Evolutionary conservation across 2,797 vertebrate genomes (phyloP).

Genomic region (Girardinus metallicus): DNA sequence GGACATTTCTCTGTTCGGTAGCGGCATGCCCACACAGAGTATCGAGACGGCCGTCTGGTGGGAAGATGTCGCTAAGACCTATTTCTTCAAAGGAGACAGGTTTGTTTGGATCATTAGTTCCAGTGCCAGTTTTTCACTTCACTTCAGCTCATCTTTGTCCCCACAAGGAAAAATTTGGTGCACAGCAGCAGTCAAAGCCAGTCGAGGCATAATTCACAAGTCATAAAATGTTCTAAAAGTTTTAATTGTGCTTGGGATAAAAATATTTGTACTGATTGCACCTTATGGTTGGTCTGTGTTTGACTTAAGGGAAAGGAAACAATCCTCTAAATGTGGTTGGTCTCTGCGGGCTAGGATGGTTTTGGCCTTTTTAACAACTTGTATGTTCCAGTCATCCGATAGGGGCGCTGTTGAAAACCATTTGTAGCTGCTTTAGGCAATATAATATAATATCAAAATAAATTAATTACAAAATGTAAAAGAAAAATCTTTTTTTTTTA

Average conservation of each 20-base stretch:
- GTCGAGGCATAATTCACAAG: background rate
- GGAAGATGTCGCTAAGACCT: slow-evolving; percentile 98
- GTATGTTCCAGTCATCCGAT: background rate
- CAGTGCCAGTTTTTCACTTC: background rate
- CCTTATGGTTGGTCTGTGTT: background rate
- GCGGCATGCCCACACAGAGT: slow-evolving; percentile 92
- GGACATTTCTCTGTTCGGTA: slow-evolving; percentile 94
- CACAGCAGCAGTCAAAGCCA: background rate
- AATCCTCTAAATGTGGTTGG: background rate
- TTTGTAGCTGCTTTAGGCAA: background rate
- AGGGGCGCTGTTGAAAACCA: background rate
- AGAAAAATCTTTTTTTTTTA: no score
- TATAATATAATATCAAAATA: background rate
- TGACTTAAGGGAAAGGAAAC: background rate
- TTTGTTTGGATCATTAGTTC: slow-evolving; percentile 70
- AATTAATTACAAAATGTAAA: no score
- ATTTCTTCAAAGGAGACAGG: slow-evolving; percentile 99
- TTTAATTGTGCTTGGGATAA: background rate
- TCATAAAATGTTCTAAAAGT: no score
- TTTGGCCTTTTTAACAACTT: background rate
- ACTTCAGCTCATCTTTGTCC: background rate
- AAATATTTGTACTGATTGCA: background rate
- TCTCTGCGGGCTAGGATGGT: background rate
- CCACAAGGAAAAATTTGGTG: background rate
- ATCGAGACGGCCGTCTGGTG: slow-evolving; percentile 99